Evolutionary conservation across 30 jellyfish, hydroid and myxozoan genomes (phyloP).

Genomic region (Mastigias papua): DNA sequence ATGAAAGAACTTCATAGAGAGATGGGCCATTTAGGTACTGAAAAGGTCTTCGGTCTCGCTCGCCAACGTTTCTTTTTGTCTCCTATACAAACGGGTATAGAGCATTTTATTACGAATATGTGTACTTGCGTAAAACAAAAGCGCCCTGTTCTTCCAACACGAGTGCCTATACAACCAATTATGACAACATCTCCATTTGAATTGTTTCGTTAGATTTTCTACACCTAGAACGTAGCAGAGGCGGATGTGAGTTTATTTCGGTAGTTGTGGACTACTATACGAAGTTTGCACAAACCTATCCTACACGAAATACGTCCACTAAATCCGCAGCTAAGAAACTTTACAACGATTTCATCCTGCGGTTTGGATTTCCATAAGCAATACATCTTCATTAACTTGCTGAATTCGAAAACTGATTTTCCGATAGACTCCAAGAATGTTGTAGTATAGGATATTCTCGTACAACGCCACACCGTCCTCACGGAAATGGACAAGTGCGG

Average conservation of each 20-base stretch:
- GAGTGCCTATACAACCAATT: conserved; percentile 46
- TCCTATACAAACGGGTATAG: conserved; percentile 21
- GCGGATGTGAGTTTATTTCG: conserved; percentile 61
- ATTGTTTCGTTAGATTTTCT: conserved; percentile 44
- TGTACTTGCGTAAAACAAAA: conserved; percentile 43
- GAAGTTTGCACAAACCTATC: conserved; percentile 51
- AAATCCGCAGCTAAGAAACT: conserved; percentile 68
- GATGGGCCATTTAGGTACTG: conserved; percentile 66
- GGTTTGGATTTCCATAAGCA: conserved; percentile 64
- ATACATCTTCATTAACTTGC: conserved; percentile 47
- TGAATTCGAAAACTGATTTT: conserved; percentile 61
- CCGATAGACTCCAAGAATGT: conserved; percentile 16
- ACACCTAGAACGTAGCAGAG: conserved; percentile 47
- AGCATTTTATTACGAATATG: background rate
- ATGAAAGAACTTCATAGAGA: conserved; percentile 28
- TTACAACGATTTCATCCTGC: conserved; percentile 48
- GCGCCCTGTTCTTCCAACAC: conserved; percentile 7
- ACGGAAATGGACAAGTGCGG: conserved; percentile 57
- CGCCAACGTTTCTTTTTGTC: conserved; percentile 64
- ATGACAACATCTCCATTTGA: conserved; percentile 50
- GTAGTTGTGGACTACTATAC: conserved; percentile 58
- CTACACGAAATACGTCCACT: conserved; percentile 55
- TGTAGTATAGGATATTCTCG: conserved; percentile 44
- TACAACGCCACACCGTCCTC: conserved; percentile 74
- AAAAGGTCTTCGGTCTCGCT: conserved; percentile 37